Percentiles rank a stretch among this genome's conserved stretches.
Evolutionary conservation across 2,888 invertebrate species (phyloP).

Genomic region (Noctua janthe): DNA sequence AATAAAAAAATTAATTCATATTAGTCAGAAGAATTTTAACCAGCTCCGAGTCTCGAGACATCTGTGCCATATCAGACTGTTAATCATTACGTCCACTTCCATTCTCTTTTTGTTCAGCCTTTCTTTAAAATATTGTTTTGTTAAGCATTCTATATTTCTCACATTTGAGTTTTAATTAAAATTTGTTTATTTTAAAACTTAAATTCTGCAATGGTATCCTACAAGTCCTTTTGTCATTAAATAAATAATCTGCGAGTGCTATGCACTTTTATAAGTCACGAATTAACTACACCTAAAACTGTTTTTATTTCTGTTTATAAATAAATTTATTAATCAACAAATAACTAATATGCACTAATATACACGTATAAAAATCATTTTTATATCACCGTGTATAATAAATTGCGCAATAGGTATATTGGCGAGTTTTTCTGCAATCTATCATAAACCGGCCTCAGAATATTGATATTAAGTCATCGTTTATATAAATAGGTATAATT

Average conservation of each 20-base stretch:
- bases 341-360: background rate
- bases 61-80: too few relatives aligned
- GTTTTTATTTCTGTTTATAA: background rate
- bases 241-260: background rate
- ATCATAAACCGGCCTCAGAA: conserved; percentile 17
- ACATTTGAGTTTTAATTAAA: too few relatives aligned
- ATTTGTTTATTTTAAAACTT: too few relatives aligned
- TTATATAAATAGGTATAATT: background rate
- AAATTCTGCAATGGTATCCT: too few relatives aligned
- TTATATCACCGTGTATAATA: background rate
- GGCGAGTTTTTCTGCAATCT: conserved; percentile 3
- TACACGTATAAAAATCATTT: background rate
- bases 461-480: conserved; percentile 15
- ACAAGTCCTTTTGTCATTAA: too few relatives aligned
- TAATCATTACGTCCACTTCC: too few relatives aligned
- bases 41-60: too few relatives aligned
- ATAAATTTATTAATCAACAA: background rate
- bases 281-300: background rate
- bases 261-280: background rate
- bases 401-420: background rate
- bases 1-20: too few relatives aligned
- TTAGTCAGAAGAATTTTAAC: too few relatives aligned
- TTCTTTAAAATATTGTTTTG: too few relatives aligned
- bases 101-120: too few relatives aligned
- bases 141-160: too few relatives aligned